These are phyloP conservation scores for Chloroceryle aenea DNA, from an alignment of 2,113 vertebrate genomes.

Conservation along the genomic window DNA sequence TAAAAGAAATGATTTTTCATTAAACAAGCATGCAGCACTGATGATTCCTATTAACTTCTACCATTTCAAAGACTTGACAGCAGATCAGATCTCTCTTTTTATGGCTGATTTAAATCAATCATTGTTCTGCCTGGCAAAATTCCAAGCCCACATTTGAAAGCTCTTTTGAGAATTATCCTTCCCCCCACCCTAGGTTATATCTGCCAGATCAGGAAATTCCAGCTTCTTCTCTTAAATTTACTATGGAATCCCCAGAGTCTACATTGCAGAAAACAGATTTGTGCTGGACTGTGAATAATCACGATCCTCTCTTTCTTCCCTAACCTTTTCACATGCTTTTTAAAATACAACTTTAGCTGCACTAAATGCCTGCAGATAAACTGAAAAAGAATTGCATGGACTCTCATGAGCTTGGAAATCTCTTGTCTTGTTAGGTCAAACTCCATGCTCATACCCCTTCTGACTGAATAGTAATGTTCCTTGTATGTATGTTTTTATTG, in stretches of 20 bases:
- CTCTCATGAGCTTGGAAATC: background rate
- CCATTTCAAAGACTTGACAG: slow-evolving; percentile 12
- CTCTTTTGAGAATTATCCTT: slow-evolving; percentile 33
- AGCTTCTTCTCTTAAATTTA: slow-evolving; percentile 26
- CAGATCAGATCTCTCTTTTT: slow-evolving; percentile 16
- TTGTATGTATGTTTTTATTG: background rate
- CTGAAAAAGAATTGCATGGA: background rate
- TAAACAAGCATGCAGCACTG: background rate
- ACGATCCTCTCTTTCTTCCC: background rate
- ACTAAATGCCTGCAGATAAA: background rate
- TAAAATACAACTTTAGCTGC: background rate
- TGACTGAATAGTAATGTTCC: background rate
- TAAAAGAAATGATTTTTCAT: slow-evolving; percentile 10
- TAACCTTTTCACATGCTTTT: background rate
- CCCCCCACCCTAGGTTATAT: background rate
- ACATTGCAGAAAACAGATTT: slow-evolving; percentile 6
- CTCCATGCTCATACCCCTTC: background rate
- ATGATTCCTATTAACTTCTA: slow-evolving; percentile 25
- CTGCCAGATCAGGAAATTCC: slow-evolving; percentile 62
- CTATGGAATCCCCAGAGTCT: slow-evolving; percentile 15
- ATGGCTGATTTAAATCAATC: slow-evolving; percentile 41
- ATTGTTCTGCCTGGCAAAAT: slow-evolving; percentile 33
- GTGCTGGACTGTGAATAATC: slow-evolving; percentile 12
- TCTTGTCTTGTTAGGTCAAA: background rate
- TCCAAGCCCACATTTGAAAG: slow-evolving; percentile 31